Evolutionary conservation across 2,888 invertebrate species (phyloP), one percentile per base, ranked within the genome.

Genomic region (Ichneumoninae sp.): DNA sequence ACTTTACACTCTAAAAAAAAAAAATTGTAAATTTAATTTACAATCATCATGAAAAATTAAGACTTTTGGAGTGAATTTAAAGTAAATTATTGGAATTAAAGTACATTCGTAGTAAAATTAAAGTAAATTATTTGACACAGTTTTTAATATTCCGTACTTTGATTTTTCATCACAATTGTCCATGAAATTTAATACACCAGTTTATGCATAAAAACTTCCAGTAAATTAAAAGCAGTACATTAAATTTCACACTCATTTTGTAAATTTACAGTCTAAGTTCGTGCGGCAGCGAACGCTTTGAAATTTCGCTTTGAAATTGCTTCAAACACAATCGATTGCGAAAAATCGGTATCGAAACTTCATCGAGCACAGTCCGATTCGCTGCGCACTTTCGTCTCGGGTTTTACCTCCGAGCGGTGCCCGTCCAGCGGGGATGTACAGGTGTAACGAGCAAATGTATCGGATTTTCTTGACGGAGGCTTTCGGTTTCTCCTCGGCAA

Each of bases 341-440:
- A 16, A 26, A 19, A 68, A 68, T 68, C 10, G 19, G 66, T 6
- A 10, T 44, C 19, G 40, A 22, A 36, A 40, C 16, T 22, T 36
- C 22, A 6, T 40, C 33, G 36, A 26, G 33, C 33, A 2, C 4
- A 10, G 30, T 60, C 30, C 30, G 6, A 30, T 60, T n/a, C 16
- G 30, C 30, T 30, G 8, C n/a, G 57, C 57, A 30, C 57, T 60
- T 73, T 36, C 36, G 57, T 57, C 19, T 40, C 36, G 54, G 54
- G 6, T 71, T 40, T 36, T 57, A 36, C 22, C 33, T 36, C 6
- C 36, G 36, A 47, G 13, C 54, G 19, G 36, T 54, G 13, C 16
- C 44, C 33, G 22, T 26, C 33, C 30, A 33, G 30, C 63, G 16
- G 30, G 33, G 33, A 60, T 73, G 16, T 26, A 4, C n/a, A 73